Evolutionary conservation across 2,888 invertebrate species (phyloP), one percentile per base, ranked within the genome.

Genomic region (Parnassius mnemosyne): DNA sequence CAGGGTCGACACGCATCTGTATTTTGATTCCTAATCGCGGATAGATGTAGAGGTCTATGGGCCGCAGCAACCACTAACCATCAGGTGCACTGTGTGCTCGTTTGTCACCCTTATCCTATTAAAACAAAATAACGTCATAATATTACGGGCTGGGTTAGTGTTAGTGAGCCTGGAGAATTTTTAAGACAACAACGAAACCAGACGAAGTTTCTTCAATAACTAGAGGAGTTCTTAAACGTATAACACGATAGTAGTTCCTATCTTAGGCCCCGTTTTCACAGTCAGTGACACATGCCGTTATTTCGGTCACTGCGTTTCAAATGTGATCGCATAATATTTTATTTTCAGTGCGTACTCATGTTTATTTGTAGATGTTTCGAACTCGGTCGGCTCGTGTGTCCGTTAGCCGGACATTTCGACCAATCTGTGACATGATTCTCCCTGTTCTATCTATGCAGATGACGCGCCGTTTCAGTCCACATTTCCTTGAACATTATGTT

Each of bases 251-350:
- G 34, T 34, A 74, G 74, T 69, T 76, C 75, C 71, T 75, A 76
- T 71, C 74, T 66, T 71, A 70, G 67, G 66, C 69, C 66, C 65
- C 74, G 71, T 68, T 64, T 65, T 69, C 71, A 71, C 74, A 72
- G 74, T 69, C 72, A 71, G 79, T 86, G 86, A 88, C 85, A 88
- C 84, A 84, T 72, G 63, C 62, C 64, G 76, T 77, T 89, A 87
- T 89, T 89, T 85, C 74, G 67, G 81, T 76, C 76, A 68, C 74
- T 80, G 81, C 83, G 84, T 84, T 85, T 83, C 83, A 74, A 82
- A 86, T 83, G 83, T 80, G 83, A 88, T 87, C 85, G 83, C 83
- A 84, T 81, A 81, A 81, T 85, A 85, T 88, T 87, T 87, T 89
- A 89, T 87, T 89, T 87, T 84, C 84, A 84, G 83, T 85, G 78